Base-by-base conservation (phyloP, 2,113 vertebrate genomes). In the Salminus brasiliensis region DNA sequence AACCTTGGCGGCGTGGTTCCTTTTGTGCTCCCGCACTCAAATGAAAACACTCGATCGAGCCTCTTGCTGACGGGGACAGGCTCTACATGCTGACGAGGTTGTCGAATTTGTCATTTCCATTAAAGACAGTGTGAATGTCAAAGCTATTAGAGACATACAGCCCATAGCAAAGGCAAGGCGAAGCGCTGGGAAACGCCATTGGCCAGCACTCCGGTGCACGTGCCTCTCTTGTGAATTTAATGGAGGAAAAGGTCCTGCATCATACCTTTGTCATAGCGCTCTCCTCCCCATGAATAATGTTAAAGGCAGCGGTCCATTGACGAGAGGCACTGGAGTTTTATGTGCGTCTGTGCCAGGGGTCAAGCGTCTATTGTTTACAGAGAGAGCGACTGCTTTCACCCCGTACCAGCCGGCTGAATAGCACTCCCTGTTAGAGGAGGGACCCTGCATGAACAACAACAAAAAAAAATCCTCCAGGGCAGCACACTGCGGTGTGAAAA, bases 331-430 rank as follows among this genome's bases (percentile, higher is more conserved):
- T 83, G 88, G 83, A 88, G 82, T 77, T 87, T 85, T 80, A 84
- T 80, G 52, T 84, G 66, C 81, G 80, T 78, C 74, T 41, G 72
- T 81, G 86, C 71, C 86, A 92, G 85, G 90, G 79, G 88, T 92
- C 89, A 92, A 91, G 86, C 79, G 82, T 88, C 86, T 84, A 84
- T 91, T 92, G 89, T 91, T 88, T 83, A 88, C 81, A 70, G 65
- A 82, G 76, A 80, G 79, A 90, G 81, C 23, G 79, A 75, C 84
- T 57, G 70, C 80, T 85, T 87, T 90, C 84, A 88, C 78, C 81
- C 72, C 72, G 74, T 71, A 80, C 72, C 78, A 81, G 72, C 77
- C 53, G 49, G 55, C 74, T 80, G 79, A 88, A 80, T 67, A 57
- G 71, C 82, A 63, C 70, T 74, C 23, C 63, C 71, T 55, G 76